Evolutionary conservation across 2,113 vertebrate genomes (phyloP).

Genomic region (Phylloscopus whistleri): DNA sequence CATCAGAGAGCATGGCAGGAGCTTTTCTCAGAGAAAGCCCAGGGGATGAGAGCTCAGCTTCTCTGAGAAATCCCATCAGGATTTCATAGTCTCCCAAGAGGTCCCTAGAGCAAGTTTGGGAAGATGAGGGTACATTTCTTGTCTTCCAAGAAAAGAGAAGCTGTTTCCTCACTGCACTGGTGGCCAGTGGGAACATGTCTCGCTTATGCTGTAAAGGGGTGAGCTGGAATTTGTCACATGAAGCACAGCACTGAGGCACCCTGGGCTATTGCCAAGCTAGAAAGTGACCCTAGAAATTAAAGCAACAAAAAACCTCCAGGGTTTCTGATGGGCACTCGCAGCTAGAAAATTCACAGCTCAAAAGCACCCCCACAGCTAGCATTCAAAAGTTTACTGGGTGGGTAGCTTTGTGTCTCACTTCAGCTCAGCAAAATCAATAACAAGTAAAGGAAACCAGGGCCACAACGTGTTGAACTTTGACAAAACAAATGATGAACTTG

Average conservation of each 20-base stretch:
- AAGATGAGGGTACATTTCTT: background rate
- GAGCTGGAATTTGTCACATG: background rate
- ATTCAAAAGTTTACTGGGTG: background rate
- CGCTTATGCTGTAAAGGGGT: background rate
- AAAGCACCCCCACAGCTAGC: background rate
- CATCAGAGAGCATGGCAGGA: background rate
- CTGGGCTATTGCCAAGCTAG: background rate
- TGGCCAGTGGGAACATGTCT: background rate
- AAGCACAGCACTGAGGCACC: background rate
- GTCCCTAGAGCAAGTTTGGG: background rate
- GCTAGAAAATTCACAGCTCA: background rate
- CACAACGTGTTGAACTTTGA: conserved; percentile 26
- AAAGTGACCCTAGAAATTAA: background rate
- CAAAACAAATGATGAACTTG: conserved; percentile 47
- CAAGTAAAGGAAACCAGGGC: conserved; percentile 14
- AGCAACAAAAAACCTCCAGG: background rate
- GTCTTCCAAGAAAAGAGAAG: background rate
- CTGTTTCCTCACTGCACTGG: background rate
- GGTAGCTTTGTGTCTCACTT: conserved; percentile 2
- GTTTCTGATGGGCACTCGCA: background rate
- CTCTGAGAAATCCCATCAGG: background rate
- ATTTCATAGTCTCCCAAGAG: background rate
- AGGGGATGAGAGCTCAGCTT: no score
- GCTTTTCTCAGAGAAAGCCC: background rate
- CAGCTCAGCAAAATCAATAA: conserved; percentile 16